Evolutionary conservation across 2,797 vertebrate genomes (phyloP).

Genomic region (Trichosurus vulpecula): DNA sequence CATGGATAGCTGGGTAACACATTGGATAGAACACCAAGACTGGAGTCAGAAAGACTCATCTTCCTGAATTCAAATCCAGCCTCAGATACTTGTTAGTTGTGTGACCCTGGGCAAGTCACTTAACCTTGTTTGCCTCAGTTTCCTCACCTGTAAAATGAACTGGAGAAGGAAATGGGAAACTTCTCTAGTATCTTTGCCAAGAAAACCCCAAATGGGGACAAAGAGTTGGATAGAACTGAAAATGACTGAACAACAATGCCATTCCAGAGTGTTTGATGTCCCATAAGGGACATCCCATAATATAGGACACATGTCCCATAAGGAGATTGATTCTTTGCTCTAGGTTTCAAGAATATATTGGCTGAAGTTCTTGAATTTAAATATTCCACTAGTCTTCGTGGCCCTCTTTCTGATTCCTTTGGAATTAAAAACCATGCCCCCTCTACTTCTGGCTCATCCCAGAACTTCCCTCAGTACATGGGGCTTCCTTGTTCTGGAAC

Average conservation of each 20-base stretch:
- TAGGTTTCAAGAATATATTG: neutral
- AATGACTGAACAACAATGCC: neutral
- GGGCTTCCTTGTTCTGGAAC: neutral
- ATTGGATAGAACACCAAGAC: neutral
- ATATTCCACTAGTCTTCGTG: neutral
- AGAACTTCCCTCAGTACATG: neutral
- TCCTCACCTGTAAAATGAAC: too few relatives aligned
- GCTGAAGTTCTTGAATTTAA: neutral
- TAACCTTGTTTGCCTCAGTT: too few relatives aligned
- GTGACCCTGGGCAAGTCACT: too few relatives aligned
- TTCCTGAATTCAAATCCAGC: neutral
- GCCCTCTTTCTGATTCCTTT: neutral
- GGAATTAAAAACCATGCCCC: neutral
- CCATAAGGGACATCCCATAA: too few relatives aligned
- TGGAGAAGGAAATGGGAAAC: too few relatives aligned
- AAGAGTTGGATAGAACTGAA: neutral
- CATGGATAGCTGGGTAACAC: neutral
- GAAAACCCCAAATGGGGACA: neutral
- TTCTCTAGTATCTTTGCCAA: too few relatives aligned
- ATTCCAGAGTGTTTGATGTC: neutral
- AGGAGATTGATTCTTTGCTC: neutral
- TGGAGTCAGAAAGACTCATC: neutral
- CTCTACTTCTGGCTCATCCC: neutral
- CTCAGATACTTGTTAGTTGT: too few relatives aligned
- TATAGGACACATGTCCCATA: too few relatives aligned